Evolutionary conservation across 1,140 invertebrate species (phyloP), one percentile per base, ranked within the genome.

Genomic region (Melitaea cinxia): DNA sequence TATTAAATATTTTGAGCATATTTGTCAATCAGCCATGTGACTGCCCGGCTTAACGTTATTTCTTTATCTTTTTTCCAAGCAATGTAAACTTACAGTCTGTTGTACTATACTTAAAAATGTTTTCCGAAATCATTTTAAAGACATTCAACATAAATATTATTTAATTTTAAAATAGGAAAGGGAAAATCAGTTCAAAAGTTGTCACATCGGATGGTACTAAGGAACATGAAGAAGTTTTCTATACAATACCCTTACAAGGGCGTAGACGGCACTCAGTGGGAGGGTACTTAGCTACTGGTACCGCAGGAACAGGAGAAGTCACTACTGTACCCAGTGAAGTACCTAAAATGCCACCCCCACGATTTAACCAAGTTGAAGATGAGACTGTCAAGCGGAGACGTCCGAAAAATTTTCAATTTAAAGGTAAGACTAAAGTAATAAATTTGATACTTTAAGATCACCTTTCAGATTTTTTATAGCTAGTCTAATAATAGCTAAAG

Each of bases 181-280:
- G 85, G 58, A 90, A 90, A 71, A 87, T 83, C 53, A 79, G 73
- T 54, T 64, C 85, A 49, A 82, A 78, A 45, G 72, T 87, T 6
- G 70, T 78, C 0, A 87, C 85, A 26, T 56, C 80, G n/a, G 81
- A 86, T 21, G 83, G 83, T 0, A 68, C 76, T 7, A 82, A 82
- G 52, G 88, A 90, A 39, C 80, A 85, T 4, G 88, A 92, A 58
- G 91, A 91, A 68, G 79, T 91, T 4, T 92, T 91, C 63, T 91
- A 91, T 65, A 92, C 91, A 19, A 90, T 92, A 37, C 91, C 91
- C 1, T 73, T 91, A n/a, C 85, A 85, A 55, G 85, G 86, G 1
- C 76, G 89, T 2, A 71, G 92, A 28, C 77, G 92, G 14, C 92
- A 92, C 65, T 92, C 91, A 6, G 91, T 92, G 4, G 91, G 92